Evolutionary conservation across 2,888 invertebrate genomes (phyloP).

Genomic region (Thera obeliscata): DNA sequence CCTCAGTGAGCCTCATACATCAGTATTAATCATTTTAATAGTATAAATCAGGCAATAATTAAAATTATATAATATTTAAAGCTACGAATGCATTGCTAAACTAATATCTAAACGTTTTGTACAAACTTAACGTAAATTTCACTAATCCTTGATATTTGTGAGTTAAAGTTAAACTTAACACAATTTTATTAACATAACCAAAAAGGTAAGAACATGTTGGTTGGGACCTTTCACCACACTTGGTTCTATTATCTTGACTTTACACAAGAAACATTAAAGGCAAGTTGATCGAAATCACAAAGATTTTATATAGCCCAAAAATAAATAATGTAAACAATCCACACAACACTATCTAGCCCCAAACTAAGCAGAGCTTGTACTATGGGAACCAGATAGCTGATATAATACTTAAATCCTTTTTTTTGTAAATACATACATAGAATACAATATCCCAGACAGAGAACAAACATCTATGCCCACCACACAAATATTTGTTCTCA

Average conservation of each 20-base stretch:
- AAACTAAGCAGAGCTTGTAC: no score
- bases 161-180: slow-evolving; percentile 4
- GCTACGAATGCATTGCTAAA: slow-evolving; percentile 1
- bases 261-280: no score
- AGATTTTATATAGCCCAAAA: no score
- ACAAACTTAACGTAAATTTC: slow-evolving; percentile 9
- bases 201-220: neutral
- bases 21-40: neutral
- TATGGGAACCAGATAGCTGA: no score
- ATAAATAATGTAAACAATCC: no score
- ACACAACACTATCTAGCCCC: no score
- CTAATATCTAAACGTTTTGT: slow-evolving; percentile 9
- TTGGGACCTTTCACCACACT: slow-evolving; percentile 3
- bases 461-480: no score
- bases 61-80: slow-evolving; percentile 13
- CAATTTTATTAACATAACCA: neutral
- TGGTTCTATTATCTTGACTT: neutral
- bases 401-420: no score
- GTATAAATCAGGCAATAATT: slow-evolving; percentile 1
- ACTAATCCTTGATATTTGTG: neutral
- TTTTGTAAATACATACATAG: no score
- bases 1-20: neutral
- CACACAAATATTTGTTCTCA: no score
- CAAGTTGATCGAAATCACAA: no score
- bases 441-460: no score